phyloP scores from a whole-genome alignment of 2,113 vertebrate species.

The Phrynosoma platyrhinos region DNA sequence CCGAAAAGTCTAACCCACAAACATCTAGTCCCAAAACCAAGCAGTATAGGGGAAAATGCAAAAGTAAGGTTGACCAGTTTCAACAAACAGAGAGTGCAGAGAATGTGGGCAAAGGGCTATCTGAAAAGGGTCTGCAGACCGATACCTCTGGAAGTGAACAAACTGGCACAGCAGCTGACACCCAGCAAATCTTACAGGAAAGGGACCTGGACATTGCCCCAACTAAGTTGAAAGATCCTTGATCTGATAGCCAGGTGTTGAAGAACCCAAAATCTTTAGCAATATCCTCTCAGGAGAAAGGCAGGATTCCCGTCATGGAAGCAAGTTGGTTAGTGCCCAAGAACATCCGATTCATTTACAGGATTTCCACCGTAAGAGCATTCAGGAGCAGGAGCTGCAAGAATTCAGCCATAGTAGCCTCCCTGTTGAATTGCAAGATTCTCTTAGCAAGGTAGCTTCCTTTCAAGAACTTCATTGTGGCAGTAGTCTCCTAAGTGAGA shows the following conservation, averaged over 20 bases:
- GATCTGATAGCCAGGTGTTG: background rate
- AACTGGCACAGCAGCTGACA: background rate
- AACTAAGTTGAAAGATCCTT: background rate
- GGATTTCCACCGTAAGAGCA: background rate
- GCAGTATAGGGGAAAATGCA: background rate
- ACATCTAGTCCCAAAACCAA: background rate
- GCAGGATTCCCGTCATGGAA: background rate
- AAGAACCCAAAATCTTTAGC: too few relatives aligned
- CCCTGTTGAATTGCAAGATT: background rate
- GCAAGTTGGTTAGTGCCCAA: background rate
- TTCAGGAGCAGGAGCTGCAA: background rate
- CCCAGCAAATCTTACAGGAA: background rate
- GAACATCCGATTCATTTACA: background rate
- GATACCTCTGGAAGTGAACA: background rate
- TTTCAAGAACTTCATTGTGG: background rate
- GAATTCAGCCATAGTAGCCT: background rate
- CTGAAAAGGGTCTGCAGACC: conserved; percentile 22
- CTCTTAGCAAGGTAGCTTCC: background rate
- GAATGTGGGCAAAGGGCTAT: background rate
- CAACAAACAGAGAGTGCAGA: conserved; percentile 31
- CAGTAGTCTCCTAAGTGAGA: too few relatives aligned
- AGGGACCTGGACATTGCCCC: background rate
- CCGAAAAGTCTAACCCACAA: background rate
- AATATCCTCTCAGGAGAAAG: background rate
- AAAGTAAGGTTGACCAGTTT: conserved; percentile 17